phyloP scores from a whole-genome alignment of 2,113 vertebrate genomes.

The Catharus bicknelli region DNA sequence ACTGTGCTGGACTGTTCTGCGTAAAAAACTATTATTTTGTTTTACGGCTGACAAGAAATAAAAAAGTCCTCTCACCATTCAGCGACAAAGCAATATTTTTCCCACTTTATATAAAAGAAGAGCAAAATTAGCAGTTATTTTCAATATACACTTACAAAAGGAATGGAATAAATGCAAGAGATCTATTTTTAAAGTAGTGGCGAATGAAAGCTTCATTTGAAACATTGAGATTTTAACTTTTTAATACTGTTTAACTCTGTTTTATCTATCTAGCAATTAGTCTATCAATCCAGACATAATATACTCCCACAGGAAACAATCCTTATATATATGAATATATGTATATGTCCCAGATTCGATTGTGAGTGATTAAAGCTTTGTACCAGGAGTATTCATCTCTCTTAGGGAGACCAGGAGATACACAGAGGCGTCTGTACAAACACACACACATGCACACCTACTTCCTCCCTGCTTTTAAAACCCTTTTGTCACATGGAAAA shows the following conservation, averaged over 20 bases:
- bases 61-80: background rate
- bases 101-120: background rate
- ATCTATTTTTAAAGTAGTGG: background rate
- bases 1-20: background rate
- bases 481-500: background rate
- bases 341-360: slow-evolving; percentile 2
- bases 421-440: background rate
- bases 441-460: background rate
- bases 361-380: slow-evolving; percentile 55
- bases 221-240: slow-evolving; percentile 70
- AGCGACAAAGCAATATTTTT: background rate
- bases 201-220: slow-evolving; percentile 58
- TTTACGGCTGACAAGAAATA: background rate
- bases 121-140: background rate
- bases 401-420: background rate
- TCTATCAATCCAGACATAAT: slow-evolving; percentile 66
- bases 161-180: background rate
- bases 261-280: slow-evolving; percentile 76
- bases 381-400: slow-evolving; percentile 30
- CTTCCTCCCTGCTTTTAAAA: background rate
- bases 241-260: slow-evolving; percentile 68
- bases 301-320: slow-evolving; percentile 64
- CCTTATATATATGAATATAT: background rate
- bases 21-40: background rate
- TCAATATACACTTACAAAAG: background rate